Evolutionary conservation across 2,888 invertebrate genomes (phyloP).

Genomic region (Nomada ruficornis): DNA sequence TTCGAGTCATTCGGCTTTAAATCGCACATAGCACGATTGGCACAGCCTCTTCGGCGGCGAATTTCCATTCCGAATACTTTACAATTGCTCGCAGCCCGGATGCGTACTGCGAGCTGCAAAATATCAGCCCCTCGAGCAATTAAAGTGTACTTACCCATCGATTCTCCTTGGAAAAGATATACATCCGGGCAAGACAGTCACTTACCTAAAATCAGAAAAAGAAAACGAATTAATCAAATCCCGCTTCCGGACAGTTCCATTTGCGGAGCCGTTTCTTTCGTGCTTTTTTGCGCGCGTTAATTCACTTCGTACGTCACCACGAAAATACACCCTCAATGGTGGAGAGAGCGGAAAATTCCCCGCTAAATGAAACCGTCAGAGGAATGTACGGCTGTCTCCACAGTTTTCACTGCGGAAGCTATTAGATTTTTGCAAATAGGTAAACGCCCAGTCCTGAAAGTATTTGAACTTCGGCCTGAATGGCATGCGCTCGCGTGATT

Average conservation of each 20-base stretch:
- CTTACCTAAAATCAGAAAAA: constrained; percentile 49
- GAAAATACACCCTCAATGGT: neutral
- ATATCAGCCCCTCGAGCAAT: neutral
- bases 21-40: neutral
- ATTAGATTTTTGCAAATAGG: too few species aligned
- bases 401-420: too few species aligned
- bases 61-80: too few species aligned
- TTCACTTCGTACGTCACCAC: neutral
- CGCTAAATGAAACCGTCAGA: neutral
- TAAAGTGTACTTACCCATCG: constrained; percentile 7
- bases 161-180: neutral
- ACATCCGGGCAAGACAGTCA: neutral
- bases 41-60: too few species aligned
- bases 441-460: too few species aligned
- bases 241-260: neutral
- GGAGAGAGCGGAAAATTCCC: neutral
- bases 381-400: neutral
- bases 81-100: too few species aligned
- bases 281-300: neutral
- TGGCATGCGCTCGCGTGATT: too few species aligned
- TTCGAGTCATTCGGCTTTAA: neutral
- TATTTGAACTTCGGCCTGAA: too few species aligned
- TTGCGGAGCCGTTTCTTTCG: neutral
- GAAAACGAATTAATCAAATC: neutral
- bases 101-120: too few species aligned